Percentiles rank a stretch among this genome's conserved stretches.
These are phyloP conservation scores for Lithobates sylvaticus DNA, from an alignment of 2,797 vertebrate species.

Conservation along the genomic window DNA sequence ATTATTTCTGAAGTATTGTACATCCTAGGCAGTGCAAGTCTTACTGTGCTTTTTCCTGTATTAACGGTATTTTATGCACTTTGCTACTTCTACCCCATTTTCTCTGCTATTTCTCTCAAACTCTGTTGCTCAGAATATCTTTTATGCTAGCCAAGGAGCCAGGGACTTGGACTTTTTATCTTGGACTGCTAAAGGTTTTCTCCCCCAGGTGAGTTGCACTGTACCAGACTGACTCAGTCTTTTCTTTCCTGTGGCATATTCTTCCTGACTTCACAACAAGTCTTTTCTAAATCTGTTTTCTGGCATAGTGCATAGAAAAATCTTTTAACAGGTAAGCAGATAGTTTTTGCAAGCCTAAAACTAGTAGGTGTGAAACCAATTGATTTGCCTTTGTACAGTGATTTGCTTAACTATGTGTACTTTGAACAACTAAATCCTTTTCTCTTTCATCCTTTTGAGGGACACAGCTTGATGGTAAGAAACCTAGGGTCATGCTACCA, in stretches of 20 bases:
- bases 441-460: too few relatives aligned
- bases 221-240: slow-evolving; percentile 72
- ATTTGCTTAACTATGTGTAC: too few relatives aligned
- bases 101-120: slow-evolving; percentile 87
- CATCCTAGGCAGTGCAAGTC: background rate
- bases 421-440: too few relatives aligned
- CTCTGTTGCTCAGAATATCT: slow-evolving; percentile 97
- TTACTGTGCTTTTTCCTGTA: slow-evolving; percentile 45
- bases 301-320: slow-evolving; percentile 2
- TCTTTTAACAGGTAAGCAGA: background rate
- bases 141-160: slow-evolving; percentile 98
- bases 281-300: background rate
- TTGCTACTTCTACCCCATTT: slow-evolving; percentile 72
- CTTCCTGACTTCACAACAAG: background rate
- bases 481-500: too few relatives aligned
- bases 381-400: too few relatives aligned
- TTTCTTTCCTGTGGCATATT: background rate
- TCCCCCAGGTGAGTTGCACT: slow-evolving; percentile 90
- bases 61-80: slow-evolving; percentile 70
- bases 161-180: slow-evolving; percentile 96
- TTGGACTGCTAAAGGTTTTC: slow-evolving; percentile 94
- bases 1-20: background rate
- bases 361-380: background rate
- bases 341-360: background rate
- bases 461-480: too few relatives aligned